Evolutionary conservation across 2,888 invertebrate species (phyloP).

Genomic region (Tillus elongatus): DNA sequence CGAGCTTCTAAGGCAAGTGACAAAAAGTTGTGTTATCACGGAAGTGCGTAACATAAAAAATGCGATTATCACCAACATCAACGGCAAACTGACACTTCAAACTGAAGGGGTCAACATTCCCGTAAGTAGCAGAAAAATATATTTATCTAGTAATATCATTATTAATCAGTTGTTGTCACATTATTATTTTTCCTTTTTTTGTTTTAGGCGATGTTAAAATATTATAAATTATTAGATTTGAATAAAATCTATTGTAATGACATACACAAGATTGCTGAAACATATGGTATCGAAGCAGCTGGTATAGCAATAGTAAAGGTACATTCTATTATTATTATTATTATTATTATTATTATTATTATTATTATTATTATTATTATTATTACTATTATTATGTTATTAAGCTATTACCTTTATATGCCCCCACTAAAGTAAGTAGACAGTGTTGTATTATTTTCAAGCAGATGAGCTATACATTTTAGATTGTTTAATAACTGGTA

Average conservation of each 20-base stretch:
- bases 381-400: too few species aligned
- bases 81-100: constrained; percentile 58
- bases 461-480: too few species aligned
- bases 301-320: constrained; percentile 73
- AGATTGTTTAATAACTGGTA: too few species aligned
- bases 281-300: constrained; percentile 96
- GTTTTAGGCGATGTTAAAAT: constrained; percentile 73
- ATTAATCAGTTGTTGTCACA: not conserved
- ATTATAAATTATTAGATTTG: constrained; percentile 67
- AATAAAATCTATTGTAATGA: constrained; percentile 86
- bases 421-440: too few species aligned
- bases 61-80: constrained; percentile 70
- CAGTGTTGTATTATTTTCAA: too few species aligned
- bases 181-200: constrained; percentile 5
- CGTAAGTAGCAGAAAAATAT: constrained; percentile 36
- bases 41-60: constrained; percentile 72
- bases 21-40: constrained; percentile 64
- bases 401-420: too few species aligned
- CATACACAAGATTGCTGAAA: constrained; percentile 79
- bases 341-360: too few species aligned
- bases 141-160: not conserved
- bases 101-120: constrained; percentile 93
- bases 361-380: too few species aligned
- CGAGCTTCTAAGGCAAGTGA: constrained; percentile 56
- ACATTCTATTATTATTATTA: constrained; percentile 14